Conservation (phyloP, 2,113 vertebrate species). For the Campylorhamphus procurvoides region DNA sequence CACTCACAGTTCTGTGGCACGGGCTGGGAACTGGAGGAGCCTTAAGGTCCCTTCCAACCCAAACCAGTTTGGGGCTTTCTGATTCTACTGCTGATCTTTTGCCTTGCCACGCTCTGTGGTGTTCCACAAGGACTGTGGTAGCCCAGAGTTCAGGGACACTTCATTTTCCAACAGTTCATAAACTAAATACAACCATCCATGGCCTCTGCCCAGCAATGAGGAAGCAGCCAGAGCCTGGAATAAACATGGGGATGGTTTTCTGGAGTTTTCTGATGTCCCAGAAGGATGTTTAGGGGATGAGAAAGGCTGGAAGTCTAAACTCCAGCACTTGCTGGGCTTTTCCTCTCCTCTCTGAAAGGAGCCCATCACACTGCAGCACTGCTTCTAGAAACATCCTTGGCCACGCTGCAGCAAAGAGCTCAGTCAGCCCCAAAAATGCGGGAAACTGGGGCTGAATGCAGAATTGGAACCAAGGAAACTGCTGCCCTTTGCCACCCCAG, state of each 20-base stretch:
- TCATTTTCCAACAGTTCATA: not conserved
- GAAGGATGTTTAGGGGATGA: not conserved
- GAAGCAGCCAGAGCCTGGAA: not conserved
- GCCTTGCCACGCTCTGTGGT: not conserved
- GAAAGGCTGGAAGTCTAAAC: not conserved
- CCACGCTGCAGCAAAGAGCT: not conserved
- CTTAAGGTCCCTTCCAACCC: not conserved
- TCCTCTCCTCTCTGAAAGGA: not conserved
- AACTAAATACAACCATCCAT: not conserved
- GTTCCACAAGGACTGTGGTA: not conserved
- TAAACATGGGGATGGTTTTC: not conserved
- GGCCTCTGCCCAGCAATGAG: not conserved
- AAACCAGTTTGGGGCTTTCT: not conserved
- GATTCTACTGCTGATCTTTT: not conserved
- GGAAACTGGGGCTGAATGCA: not conserved
- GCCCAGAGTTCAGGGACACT: not conserved
- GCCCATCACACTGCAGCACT: accelerated
- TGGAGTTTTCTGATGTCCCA: not conserved
- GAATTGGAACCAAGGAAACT: not conserved
- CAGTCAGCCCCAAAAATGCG: not conserved
- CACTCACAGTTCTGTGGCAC: not conserved
- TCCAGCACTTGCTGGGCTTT: not conserved
- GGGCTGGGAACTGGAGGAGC: not conserved
- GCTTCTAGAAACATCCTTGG: not conserved
- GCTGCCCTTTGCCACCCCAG: not conserved